phyloP scores from a whole-genome alignment of 2,113 vertebrate genomes.

The Aleadryas rufinucha region DNA sequence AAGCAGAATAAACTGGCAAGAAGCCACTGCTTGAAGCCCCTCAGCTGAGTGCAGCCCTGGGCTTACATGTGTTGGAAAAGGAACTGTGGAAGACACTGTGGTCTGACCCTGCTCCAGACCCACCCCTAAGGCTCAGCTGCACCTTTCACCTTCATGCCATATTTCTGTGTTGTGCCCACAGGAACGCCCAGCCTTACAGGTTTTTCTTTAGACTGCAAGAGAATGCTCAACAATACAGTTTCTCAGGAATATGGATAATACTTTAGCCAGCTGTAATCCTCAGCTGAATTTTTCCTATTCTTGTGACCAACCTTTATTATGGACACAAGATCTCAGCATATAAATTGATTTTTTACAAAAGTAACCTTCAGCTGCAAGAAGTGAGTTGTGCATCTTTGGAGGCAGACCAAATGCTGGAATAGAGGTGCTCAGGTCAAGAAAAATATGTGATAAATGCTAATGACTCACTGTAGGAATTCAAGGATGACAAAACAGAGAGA shows the following conservation, averaged over 20 bases:
- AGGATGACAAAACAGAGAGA: not conserved
- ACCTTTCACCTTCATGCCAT: not conserved
- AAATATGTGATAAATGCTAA: not conserved
- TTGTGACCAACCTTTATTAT: not conserved
- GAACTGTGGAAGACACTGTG: rapidly evolving
- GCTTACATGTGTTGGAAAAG: not conserved
- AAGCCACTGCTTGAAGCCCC: not conserved
- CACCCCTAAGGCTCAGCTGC: not conserved
- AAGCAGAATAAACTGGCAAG: not conserved
- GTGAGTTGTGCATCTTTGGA: not conserved
- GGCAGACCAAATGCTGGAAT: not conserved
- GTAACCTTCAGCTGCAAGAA: not conserved
- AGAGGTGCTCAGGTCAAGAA: not conserved
- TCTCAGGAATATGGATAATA: not conserved
- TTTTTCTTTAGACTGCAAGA: not conserved
- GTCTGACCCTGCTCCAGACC: not conserved
- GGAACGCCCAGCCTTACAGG: not conserved
- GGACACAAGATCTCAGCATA: not conserved
- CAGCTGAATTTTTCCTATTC: not conserved
- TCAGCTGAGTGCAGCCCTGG: not conserved
- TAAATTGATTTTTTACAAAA: not conserved
- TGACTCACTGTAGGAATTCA: not conserved
- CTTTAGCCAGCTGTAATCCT: not conserved
- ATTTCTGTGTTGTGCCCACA: not conserved
- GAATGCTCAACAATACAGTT: not conserved